Base-by-base conservation (phyloP, 2,888 invertebrate species). In the Caenorhabditis virilis region DNA sequence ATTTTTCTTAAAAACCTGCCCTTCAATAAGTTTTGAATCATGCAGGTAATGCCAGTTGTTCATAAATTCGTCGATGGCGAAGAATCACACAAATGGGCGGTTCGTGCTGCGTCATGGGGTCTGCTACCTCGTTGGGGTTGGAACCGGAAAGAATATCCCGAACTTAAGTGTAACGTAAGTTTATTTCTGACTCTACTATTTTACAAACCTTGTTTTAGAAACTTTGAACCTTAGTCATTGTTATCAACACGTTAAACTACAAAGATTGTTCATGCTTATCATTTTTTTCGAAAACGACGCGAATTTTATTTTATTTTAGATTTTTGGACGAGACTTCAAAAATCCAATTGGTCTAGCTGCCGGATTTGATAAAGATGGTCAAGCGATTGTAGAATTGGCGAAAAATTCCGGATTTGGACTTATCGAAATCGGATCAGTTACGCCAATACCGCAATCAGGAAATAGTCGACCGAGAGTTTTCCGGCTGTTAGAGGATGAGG, bases 261-360 rank as follows among this genome's bases (percentile, higher is more conserved):
- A n/a, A n/a, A n/a, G n/a, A n/a, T n/a, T n/a, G n/a, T n/a, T n/a
- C n/a, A n/a, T n/a, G n/a, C n/a, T n/a, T n/a, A n/a, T n/a, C n/a
- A n/a, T n/a, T n/a, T n/a, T n/a, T n/a, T n/a, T n/a, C n/a, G n/a
- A 9, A 45, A 45, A 45, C n/a, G n/a, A 16, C 7, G 23, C 23
- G 9, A 22, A 11, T 39, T 9, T 45, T 18, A 11, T 39, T 9
- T 45, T 18, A 13, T 23, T 51, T 20, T 55, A 60, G 53, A 47
- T 82, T 7, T 73, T 81, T 45, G 82, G 78, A n/a, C 58, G 88
- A 65, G 84, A 89, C 15, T 88, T 98, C 64, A 86, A 87, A 53
- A 95, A 94, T 86, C 97, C 97, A 0, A 85, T 98, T 76, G 81
- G 98, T n/a, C 89, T 98, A 80, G 97, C 97, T 25, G 98, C 97